These are phyloP conservation scores for Sinohyriopsis cumingii DNA, from an alignment of 2,888 invertebrate species.

Conservation along the genomic window DNA sequence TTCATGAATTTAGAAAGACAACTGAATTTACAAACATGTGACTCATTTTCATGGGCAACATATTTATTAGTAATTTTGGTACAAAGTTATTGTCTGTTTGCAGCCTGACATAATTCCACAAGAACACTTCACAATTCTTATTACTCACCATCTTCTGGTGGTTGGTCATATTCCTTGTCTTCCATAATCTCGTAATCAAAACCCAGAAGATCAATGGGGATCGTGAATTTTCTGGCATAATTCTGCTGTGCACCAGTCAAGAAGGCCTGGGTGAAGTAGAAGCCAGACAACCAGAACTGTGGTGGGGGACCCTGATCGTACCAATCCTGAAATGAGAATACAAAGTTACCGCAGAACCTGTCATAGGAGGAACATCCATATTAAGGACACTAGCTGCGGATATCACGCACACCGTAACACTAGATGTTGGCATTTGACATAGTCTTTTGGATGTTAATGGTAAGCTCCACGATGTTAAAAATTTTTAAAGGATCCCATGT, in stretches of 20 bases:
- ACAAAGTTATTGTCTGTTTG: too few relatives aligned
- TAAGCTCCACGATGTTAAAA: too few relatives aligned
- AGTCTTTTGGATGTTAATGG: too few relatives aligned
- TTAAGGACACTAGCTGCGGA: too few relatives aligned
- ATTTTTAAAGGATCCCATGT: too few relatives aligned
- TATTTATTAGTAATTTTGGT: too few relatives aligned
- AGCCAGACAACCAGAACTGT: constrained; percentile 73
- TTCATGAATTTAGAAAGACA: not conserved
- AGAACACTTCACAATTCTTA: not conserved
- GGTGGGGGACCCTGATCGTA: constrained; percentile 71
- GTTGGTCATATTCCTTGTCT: constrained; percentile 71
- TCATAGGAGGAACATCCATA: too few relatives aligned
- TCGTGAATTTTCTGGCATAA: constrained; percentile 73
- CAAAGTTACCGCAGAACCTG: too few relatives aligned
- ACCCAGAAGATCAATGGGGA: constrained; percentile 72
- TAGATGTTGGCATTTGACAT: too few relatives aligned
- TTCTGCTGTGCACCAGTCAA: constrained; percentile 74
- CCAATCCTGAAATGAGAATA: constrained; percentile 65
- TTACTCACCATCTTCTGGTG: constrained; percentile 72
- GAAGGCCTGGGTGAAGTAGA: constrained; percentile 74
- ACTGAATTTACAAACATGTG: not conserved
- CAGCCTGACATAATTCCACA: too few relatives aligned
- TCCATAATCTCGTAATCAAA: constrained; percentile 77
- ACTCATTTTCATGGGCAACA: not conserved
- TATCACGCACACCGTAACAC: too few relatives aligned